phyloP scores from a whole-genome alignment of 2,113 vertebrate genomes.

The Nesoenas mayeri region DNA sequence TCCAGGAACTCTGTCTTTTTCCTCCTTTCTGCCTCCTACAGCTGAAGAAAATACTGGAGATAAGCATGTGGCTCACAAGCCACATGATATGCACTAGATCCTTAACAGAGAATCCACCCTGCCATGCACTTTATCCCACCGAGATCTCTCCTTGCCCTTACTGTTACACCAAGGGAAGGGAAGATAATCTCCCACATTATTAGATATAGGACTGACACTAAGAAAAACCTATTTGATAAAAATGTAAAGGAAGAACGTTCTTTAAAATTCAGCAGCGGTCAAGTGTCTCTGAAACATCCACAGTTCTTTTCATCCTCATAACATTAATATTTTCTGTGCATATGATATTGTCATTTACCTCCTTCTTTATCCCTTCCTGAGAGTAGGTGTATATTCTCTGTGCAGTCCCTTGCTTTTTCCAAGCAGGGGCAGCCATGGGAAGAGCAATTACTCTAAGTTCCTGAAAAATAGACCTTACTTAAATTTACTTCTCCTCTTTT shows the following conservation, averaged over 20 bases:
- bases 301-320: not conserved
- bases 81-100: no score
- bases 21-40: not conserved
- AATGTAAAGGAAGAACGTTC: not conserved
- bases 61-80: not conserved
- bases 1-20: not conserved
- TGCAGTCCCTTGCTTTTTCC: not conserved
- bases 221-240: not conserved
- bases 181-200: not conserved
- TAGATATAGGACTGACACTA: not conserved
- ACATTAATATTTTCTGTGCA: not conserved
- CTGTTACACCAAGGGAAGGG: not conserved
- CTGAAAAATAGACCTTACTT: not conserved
- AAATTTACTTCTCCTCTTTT: not conserved
- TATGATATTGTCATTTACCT: not conserved
- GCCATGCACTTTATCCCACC: fast-evolving
- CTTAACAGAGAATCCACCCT: not conserved
- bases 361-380: not conserved
- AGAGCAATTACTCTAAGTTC: not conserved
- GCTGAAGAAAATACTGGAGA: not conserved
- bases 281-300: not conserved
- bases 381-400: not conserved
- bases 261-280: not conserved
- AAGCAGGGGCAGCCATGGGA: not conserved
- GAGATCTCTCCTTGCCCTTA: not conserved